phyloP scores from a whole-genome alignment of 2,888 invertebrate species.

The Drosophila peninsularis region DNA sequence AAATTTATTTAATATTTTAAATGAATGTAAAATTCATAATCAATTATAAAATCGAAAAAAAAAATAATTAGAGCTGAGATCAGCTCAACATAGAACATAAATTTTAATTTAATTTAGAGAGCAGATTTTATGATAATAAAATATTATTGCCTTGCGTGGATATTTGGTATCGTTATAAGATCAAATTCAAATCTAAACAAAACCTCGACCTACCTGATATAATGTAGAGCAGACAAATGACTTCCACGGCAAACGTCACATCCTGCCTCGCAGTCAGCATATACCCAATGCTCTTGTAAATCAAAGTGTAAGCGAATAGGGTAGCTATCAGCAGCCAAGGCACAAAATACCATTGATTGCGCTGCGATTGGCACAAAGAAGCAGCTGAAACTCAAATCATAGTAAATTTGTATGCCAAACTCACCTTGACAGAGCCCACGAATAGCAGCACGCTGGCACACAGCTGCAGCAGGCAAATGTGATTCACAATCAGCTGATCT shows the following conservation, averaged over 20 bases:
- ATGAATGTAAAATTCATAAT: too few species aligned
- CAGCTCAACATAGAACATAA: too few species aligned
- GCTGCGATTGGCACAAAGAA: conserved; percentile 23
- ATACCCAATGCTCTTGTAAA: conserved; percentile 24
- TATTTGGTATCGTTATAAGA: not conserved
- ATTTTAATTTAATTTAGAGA: too few species aligned
- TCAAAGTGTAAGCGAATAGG: conserved; percentile 40
- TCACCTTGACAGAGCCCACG: conserved; percentile 35
- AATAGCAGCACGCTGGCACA: conserved; percentile 31
- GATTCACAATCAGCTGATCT: conserved; percentile 33
- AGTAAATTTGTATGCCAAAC: not conserved
- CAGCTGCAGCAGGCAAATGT: conserved; percentile 54
- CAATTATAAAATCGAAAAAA: too few species aligned
- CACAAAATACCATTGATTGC: conserved; percentile 40
- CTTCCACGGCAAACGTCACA: accelerated
- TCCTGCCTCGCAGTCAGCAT: not conserved
- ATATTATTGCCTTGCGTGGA: not conserved
- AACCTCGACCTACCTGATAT: conserved; percentile 39
- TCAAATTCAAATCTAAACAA: too few species aligned
- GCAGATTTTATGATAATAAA: too few species aligned
- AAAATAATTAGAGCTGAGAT: too few species aligned
- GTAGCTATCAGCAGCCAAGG: conserved; percentile 54
- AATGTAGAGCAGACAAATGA: conserved; percentile 9
- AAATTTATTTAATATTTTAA: too few species aligned
- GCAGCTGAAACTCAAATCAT: not conserved